A percentile compares a stretch with the other conserved stretches of the same genome.
Conservation (phyloP, 1,140 invertebrate genomes). For the Euschistus heros region DNA sequence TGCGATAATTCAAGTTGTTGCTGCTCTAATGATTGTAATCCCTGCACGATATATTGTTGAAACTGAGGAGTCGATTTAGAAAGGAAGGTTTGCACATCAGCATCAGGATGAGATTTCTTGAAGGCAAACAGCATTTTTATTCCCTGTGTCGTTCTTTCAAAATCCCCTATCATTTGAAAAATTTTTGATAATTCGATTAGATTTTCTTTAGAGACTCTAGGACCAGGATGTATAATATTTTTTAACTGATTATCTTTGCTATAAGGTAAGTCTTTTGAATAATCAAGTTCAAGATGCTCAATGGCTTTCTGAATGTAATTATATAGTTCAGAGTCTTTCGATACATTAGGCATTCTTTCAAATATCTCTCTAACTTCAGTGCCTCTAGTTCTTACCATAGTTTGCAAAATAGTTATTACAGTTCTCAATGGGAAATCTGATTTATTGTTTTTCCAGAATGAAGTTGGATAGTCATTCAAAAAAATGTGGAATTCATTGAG, state of each 20-base stretch:
- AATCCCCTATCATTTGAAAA: constrained; percentile 83
- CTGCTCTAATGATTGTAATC: constrained; percentile 65
- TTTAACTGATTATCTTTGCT: neutral
- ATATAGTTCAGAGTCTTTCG: constrained; percentile 25
- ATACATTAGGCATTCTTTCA: constrained; percentile 19
- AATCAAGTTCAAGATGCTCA: constrained; percentile 27
- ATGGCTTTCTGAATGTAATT: constrained; percentile 28
- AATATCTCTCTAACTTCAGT: constrained; percentile 24
- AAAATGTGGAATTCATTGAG: constrained; percentile 30
- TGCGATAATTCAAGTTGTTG: neutral
- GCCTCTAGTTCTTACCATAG: constrained; percentile 30
- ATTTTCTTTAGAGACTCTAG: constrained; percentile 53
- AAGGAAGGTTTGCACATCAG: constrained; percentile 80
- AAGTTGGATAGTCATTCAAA: constrained; percentile 31
- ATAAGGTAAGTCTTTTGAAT: neutral
- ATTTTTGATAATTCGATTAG: constrained; percentile 81
- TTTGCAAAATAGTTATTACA: constrained; percentile 31
- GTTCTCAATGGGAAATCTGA: constrained; percentile 31
- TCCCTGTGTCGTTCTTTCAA: constrained; percentile 67
- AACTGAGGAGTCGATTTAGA: constrained; percentile 82
- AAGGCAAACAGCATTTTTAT: constrained; percentile 81
- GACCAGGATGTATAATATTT: neutral
- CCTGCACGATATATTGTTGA: constrained; percentile 82
- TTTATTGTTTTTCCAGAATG: constrained; percentile 31
- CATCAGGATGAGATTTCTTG: constrained; percentile 77